These are phyloP conservation scores for Coracopsis vasa DNA, from an alignment of 2,113 vertebrate genomes.

Conservation along the genomic window DNA sequence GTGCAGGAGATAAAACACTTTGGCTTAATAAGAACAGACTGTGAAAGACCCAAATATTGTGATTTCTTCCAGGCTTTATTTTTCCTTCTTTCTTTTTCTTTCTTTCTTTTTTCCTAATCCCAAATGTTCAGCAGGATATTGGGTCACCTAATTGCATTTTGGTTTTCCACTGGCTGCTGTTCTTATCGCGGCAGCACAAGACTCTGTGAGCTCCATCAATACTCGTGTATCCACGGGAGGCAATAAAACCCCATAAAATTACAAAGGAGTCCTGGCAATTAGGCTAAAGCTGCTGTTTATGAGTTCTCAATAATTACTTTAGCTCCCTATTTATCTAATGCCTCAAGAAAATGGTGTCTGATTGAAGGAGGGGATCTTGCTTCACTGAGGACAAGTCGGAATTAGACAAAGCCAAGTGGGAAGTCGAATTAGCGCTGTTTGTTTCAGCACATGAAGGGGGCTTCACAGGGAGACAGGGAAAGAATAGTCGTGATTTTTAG, in stretches of 20 bases:
- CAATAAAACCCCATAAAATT: conserved; percentile 59
- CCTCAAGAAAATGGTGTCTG: conserved; percentile 72
- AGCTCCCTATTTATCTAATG: conserved; percentile 56
- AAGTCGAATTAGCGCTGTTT: conserved; percentile 70
- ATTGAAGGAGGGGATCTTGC: conserved; percentile 70
- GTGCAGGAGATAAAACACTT: neutral
- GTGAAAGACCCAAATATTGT: accelerated
- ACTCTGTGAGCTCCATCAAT: conserved; percentile 38
- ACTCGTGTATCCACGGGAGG: conserved; percentile 54
- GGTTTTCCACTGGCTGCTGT: neutral
- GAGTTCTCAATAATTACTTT: conserved; percentile 72
- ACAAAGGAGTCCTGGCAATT: conserved; percentile 69
- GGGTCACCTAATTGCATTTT: conserved; percentile 41
- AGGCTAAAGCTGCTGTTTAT: conserved; percentile 71
- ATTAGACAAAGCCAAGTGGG: conserved; percentile 58
- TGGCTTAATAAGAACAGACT: neutral
- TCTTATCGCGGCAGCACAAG: conserved; percentile 37
- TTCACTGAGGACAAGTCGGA: conserved; percentile 63
- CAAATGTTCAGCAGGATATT: neutral
- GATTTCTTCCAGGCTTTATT: neutral
- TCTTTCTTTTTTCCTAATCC: neutral
- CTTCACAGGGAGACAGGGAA: neutral
- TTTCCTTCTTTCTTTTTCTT: neutral
- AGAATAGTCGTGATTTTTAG: conserved; percentile 69
- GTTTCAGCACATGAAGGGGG: conserved; percentile 49